Evolutionary conservation across 2,888 invertebrate species (phyloP).

Genomic region (Liposcelis brunnea): DNA sequence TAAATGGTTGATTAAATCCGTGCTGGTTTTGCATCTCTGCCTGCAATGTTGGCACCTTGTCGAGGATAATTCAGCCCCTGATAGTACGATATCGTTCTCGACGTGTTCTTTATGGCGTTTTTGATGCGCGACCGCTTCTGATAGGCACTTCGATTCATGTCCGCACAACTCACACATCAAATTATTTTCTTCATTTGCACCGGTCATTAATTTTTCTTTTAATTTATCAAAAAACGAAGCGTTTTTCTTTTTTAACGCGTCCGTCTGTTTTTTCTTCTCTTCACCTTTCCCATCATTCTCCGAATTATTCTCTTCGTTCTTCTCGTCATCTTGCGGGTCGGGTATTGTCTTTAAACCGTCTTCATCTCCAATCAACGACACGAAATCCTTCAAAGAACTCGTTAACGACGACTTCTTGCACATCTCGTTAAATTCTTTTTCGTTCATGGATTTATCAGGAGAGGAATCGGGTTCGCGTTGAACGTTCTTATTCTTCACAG

Average conservation of each 20-base stretch:
- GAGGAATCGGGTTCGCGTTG: background rate
- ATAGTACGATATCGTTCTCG: constrained; percentile 10
- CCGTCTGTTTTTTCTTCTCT: constrained; percentile 17
- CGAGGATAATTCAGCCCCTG: constrained; percentile 27
- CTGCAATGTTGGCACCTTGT: constrained; percentile 74
- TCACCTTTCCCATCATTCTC: constrained; percentile 10
- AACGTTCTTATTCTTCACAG: background rate
- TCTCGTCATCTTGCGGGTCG: constrained; percentile 10
- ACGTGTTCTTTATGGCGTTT: constrained; percentile 27
- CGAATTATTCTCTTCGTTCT: constrained; percentile 12
- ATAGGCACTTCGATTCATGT: constrained; percentile 60
- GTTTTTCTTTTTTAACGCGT: constrained; percentile 42
- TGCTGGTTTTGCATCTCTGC: constrained; percentile 69
- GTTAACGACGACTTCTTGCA: constrained; percentile 28
- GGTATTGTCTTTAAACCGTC: constrained; percentile 11
- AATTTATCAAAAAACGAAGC: constrained; percentile 68
- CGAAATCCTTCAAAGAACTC: constrained; percentile 37
- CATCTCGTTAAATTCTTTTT: constrained; percentile 30
- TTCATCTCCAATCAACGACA: constrained; percentile 25
- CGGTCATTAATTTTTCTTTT: constrained; percentile 52
- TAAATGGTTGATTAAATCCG: constrained; percentile 58
- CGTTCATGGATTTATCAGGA: constrained; percentile 22
- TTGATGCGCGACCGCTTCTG: constrained; percentile 64
- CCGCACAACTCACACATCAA: constrained; percentile 52
- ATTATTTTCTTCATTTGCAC: constrained; percentile 41